Evolutionary conservation across 2,888 invertebrate species (phyloP).

Genomic region (Dynastes tityus): DNA sequence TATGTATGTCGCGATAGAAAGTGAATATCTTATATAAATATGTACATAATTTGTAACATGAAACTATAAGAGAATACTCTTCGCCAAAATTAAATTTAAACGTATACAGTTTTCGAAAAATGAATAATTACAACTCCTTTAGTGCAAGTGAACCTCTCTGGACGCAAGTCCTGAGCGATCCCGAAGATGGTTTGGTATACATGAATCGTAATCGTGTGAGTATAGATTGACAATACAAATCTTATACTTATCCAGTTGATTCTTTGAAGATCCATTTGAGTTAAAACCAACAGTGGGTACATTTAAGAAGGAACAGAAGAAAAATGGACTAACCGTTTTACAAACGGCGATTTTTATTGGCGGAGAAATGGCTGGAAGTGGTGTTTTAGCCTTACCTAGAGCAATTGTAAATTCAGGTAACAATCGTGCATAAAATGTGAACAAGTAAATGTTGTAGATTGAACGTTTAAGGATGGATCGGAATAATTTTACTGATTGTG

Average conservation of each 20-base stretch:
- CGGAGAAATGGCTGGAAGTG: conserved; percentile 83
- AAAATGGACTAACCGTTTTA: conserved; percentile 67
- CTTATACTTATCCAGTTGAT: neutral
- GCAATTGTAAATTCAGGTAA: conserved; percentile 79
- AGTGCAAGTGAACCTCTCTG: conserved; percentile 63
- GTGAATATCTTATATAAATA: conserved; percentile 38
- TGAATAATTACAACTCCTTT: conserved; percentile 59
- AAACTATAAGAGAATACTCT: neutral
- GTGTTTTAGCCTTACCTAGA: conserved; percentile 79
- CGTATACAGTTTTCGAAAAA: conserved; percentile 38
- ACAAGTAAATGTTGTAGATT: conserved; percentile 3
- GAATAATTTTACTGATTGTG: conserved; percentile 75
- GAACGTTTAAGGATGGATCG: conserved; percentile 76
- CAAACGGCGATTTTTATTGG: conserved; percentile 78
- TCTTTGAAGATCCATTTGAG: conserved; percentile 9
- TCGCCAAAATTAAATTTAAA: neutral
- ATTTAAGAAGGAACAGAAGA: conserved; percentile 3
- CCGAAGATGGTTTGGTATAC: conserved; percentile 56
- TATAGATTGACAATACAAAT: conserved; percentile 24
- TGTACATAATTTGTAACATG: neutral
- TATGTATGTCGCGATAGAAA: conserved; percentile 23
- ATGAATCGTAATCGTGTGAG: conserved; percentile 39
- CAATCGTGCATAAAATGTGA: conserved; percentile 42
- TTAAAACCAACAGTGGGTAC: neutral
- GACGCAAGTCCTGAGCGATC: conserved; percentile 63